Evolutionary conservation across 2,113 vertebrate species (phyloP).

Genomic region (Psilopsiagon aurifrons): DNA sequence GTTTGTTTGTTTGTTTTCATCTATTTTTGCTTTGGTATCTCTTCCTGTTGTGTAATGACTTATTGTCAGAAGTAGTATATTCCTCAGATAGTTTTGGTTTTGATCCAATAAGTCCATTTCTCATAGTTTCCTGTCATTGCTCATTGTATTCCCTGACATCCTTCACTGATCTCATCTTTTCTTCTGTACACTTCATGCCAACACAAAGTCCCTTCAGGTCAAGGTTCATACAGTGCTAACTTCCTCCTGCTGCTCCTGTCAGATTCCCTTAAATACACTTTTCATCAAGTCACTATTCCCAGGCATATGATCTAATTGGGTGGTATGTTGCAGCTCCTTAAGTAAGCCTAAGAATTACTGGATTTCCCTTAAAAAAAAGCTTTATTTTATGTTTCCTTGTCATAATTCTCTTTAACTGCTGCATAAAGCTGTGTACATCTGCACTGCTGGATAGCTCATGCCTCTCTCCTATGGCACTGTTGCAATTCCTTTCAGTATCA

Average conservation of each 20-base stretch:
- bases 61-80: constrained; percentile 7
- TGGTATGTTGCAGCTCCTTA: background rate
- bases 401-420: background rate
- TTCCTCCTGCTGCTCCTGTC: constrained; percentile 30
- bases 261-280: constrained; percentile 24
- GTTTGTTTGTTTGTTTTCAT: background rate
- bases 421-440: background rate
- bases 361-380: background rate
- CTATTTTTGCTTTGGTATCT: background rate
- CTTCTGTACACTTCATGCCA: background rate
- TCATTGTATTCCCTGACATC: background rate
- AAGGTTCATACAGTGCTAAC: constrained; percentile 20
- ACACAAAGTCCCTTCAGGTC: constrained; percentile 35
- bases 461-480: background rate
- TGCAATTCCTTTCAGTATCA: background rate
- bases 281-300: constrained; percentile 8
- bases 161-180: constrained; percentile 57
- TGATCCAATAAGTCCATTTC: constrained; percentile 14
- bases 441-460: background rate
- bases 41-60: background rate
- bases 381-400: background rate
- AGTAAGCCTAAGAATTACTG: background rate
- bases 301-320: constrained; percentile 18
- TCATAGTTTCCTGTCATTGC: constrained; percentile 27
- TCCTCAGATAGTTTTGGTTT: constrained; percentile 16